phyloP scores from a whole-genome alignment of 2,113 vertebrate species.

The Nyctibius bracteatus region DNA sequence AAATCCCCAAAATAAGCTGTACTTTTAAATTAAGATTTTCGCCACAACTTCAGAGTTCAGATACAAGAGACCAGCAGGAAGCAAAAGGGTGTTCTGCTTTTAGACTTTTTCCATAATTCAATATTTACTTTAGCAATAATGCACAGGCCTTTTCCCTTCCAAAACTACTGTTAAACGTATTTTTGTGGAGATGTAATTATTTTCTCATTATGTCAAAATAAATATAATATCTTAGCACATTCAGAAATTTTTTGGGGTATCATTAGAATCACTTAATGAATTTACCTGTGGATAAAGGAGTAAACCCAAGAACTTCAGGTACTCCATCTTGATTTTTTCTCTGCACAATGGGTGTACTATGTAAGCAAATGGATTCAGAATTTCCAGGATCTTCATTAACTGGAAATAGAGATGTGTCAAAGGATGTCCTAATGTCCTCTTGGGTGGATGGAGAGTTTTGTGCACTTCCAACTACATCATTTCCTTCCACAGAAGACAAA shows the following conservation, averaged over 20 bases:
- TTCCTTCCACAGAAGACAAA: conserved; percentile 56
- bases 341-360: conserved; percentile 83
- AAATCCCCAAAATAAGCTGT: not conserved
- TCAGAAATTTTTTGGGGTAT: not conserved
- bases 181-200: not conserved
- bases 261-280: not conserved
- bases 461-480: not conserved
- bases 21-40: not conserved
- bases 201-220: not conserved
- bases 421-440: not conserved
- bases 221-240: not conserved
- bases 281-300: conserved; percentile 83
- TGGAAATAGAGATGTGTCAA: conserved; percentile 60
- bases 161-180: not conserved
- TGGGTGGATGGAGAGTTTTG: conserved; percentile 46
- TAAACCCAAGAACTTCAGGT: conserved; percentile 75
- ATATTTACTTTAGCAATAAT: not conserved
- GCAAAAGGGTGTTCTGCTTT: not conserved
- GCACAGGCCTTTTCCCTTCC: not conserved
- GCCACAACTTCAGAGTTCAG: not conserved
- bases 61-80: not conserved
- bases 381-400: conserved; percentile 42
- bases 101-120: not conserved
- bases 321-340: conserved; percentile 58
- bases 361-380: conserved; percentile 67